These are phyloP conservation scores for Ispidina picta DNA, from an alignment of 2,797 vertebrate species.

Conservation along the genomic window DNA sequence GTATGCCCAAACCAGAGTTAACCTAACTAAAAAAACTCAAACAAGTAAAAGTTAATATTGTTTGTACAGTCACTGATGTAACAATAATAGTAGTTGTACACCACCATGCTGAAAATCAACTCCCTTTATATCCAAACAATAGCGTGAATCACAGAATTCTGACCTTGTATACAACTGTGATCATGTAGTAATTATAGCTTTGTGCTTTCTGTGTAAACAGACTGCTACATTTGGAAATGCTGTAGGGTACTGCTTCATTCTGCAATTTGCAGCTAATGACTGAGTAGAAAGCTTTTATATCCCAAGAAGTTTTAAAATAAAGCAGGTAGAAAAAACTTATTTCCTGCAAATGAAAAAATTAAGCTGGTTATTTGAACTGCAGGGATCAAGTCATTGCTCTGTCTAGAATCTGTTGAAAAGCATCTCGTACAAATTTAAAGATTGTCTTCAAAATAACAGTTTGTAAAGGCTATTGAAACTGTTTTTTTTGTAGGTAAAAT, in stretches of 20 bases:
- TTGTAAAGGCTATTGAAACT: neutral
- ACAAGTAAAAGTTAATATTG: conserved; percentile 56
- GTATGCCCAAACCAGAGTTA: neutral
- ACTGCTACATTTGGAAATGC: conserved; percentile 46
- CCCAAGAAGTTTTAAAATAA: conserved; percentile 12
- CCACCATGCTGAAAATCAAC: conserved; percentile 55
- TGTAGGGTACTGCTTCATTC: conserved; percentile 29
- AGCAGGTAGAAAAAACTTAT: conserved; percentile 10
- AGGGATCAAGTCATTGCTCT: neutral
- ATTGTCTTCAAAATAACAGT: neutral
- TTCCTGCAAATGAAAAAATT: conserved; percentile 1
- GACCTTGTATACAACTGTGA: conserved; percentile 69
- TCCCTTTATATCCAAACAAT: conserved; percentile 70
- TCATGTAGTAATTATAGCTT: conserved; percentile 68
- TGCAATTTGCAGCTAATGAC: conserved; percentile 34
- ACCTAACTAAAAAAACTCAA: conserved; percentile 10
- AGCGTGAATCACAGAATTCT: conserved; percentile 65
- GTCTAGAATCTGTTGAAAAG: neutral
- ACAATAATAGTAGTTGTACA: conserved; percentile 57
- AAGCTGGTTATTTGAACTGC: neutral
- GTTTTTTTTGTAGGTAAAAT: neutral
- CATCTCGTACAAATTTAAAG: neutral
- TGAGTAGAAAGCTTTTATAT: conserved; percentile 10
- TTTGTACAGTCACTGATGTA: conserved; percentile 58
- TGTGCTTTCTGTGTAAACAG: conserved; percentile 64